These are phyloP conservation scores for Philopotamus ludificatus DNA, from an alignment of 1,140 invertebrate species.

Conservation along the genomic window DNA sequence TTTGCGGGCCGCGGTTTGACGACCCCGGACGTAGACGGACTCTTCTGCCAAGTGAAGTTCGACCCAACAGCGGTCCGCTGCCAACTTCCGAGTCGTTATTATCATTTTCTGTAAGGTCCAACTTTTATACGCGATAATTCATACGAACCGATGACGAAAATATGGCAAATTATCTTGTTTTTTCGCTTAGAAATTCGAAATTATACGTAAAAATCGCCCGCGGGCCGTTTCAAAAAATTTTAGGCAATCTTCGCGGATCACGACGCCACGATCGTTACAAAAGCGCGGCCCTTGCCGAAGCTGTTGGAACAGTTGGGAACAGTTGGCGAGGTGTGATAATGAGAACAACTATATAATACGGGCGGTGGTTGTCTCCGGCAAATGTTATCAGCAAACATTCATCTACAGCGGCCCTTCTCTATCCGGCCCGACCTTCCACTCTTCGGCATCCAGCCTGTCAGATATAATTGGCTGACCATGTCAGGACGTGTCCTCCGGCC, in stretches of 20 bases:
- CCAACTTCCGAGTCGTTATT: constrained; percentile 36
- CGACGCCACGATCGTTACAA: too few species aligned
- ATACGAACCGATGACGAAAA: constrained; percentile 6
- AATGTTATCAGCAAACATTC: constrained; percentile 33
- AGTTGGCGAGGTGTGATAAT: too few species aligned
- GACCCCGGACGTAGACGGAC: constrained; percentile 15
- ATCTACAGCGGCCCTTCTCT: constrained; percentile 21
- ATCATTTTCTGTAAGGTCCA: constrained; percentile 36
- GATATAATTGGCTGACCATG: constrained; percentile 59
- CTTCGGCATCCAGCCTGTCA: constrained; percentile 47
- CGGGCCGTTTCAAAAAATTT: too few species aligned
- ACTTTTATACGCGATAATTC: constrained; percentile 26
- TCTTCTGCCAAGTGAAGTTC: constrained; percentile 29
- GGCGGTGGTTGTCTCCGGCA: background rate
- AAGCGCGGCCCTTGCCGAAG: too few species aligned
- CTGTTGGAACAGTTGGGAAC: too few species aligned
- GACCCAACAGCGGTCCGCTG: constrained; percentile 19
- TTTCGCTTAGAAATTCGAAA: too few species aligned
- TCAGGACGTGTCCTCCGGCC: constrained; percentile 43
- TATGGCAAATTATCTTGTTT: too few species aligned
- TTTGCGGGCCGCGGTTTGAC: constrained; percentile 17
- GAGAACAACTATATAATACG: background rate
- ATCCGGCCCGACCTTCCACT: constrained; percentile 4
- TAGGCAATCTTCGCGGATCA: too few species aligned
- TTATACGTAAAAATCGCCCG: too few species aligned